phyloP scores from a whole-genome alignment of 2,113 vertebrate species.

The Rhinoptilus africanus region DNA sequence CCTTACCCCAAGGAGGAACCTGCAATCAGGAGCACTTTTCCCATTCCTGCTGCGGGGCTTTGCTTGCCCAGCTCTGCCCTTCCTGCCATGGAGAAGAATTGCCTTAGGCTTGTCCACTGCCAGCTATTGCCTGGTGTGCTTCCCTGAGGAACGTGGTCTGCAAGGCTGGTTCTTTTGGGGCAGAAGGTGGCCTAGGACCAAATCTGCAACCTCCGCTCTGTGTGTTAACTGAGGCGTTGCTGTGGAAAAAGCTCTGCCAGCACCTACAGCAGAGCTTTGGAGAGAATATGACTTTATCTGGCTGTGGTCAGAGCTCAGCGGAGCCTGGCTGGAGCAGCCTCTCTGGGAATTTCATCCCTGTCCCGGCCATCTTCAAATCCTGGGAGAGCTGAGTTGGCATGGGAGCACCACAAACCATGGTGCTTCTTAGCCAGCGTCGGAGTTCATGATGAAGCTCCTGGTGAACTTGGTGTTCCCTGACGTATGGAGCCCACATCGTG shows the following conservation, averaged over 20 bases:
- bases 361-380: background rate
- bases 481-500: background rate
- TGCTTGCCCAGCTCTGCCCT: background rate
- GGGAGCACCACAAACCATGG: rapidly evolving
- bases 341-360: background rate
- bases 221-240: background rate
- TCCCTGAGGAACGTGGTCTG: background rate
- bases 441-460: background rate
- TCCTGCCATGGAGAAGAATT: background rate
- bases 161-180: background rate
- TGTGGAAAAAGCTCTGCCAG: background rate
- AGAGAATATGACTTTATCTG: background rate
- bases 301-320: background rate
- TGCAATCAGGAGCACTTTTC: background rate
- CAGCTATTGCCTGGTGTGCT: background rate
- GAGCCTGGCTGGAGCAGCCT: background rate
- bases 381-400: background rate
- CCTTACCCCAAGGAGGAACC: background rate
- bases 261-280: background rate
- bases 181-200: background rate
- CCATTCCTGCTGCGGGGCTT: background rate
- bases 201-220: background rate
- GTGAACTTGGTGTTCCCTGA: background rate
- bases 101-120: background rate
- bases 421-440: background rate